Percentiles rank a stretch among this genome's conserved stretches.
Conservation (phyloP, 1,140 invertebrate species). For the Drosophila trapezifrons region DNA sequence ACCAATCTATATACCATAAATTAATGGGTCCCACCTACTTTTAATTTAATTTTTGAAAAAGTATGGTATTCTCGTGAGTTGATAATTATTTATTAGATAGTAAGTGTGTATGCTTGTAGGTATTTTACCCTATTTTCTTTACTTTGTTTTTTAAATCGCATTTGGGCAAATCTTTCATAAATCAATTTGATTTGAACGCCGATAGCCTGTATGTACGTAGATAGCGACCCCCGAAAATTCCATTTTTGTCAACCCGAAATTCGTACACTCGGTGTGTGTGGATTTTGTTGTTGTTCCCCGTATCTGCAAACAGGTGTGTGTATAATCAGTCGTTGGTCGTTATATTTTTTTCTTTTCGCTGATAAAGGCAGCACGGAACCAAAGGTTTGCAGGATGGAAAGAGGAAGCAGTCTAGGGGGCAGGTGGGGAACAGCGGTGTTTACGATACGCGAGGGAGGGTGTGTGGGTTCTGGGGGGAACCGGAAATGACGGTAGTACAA, state of each 20-base stretch:
- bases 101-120: neutral
- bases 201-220: conserved; percentile 52
- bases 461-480: conserved; percentile 29
- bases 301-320: conserved; percentile 34
- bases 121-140: neutral
- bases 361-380: conserved; percentile 73
- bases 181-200: conserved; percentile 72
- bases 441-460: conserved; percentile 19
- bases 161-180: conserved; percentile 78
- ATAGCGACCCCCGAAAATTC: conserved; percentile 53
- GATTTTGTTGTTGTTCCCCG: neutral
- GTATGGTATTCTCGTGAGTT: neutral
- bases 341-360: conserved; percentile 6
- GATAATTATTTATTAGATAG: conserved; percentile 17
- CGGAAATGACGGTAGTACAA: conserved; percentile 73
- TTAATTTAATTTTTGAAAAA: conserved; percentile 9
- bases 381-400: conserved; percentile 24
- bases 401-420: conserved; percentile 14
- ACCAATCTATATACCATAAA: conserved; percentile 4
- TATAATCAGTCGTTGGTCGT: conserved; percentile 57
- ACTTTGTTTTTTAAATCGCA: conserved; percentile 27
- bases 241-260: neutral
- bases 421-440: conserved; percentile 23
- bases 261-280: conserved; percentile 10
- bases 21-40: neutral